phyloP scores from a whole-genome alignment of 2,113 vertebrate genomes.

The Suncus etruscus region DNA sequence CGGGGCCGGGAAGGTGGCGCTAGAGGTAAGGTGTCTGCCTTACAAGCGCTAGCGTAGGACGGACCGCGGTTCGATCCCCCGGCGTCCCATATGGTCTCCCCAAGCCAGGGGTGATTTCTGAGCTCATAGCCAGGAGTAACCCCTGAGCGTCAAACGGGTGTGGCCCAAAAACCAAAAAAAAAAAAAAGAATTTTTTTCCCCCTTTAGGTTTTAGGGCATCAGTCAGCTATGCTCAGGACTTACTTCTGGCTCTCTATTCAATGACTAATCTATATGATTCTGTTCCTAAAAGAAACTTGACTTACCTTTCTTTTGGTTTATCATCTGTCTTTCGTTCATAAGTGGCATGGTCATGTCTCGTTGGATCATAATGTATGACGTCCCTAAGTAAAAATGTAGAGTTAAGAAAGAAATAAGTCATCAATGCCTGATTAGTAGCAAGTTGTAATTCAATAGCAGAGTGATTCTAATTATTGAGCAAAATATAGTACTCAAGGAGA shows the following conservation, averaged over 20 bases:
- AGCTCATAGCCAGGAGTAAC: too few relatives aligned
- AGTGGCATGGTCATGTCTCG: conserved; percentile 91
- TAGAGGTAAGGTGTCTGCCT: too few relatives aligned
- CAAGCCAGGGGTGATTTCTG: too few relatives aligned
- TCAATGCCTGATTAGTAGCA: neutral
- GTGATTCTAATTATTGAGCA: conserved; percentile 11
- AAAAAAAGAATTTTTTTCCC: conserved; percentile 32
- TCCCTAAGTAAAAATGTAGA: conserved; percentile 87
- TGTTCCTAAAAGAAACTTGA: neutral
- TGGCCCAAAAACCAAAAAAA: too few relatives aligned
- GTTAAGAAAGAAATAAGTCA: neutral
- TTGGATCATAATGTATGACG: conserved; percentile 95
- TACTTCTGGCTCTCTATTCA: too few relatives aligned
- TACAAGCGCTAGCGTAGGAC: too few relatives aligned
- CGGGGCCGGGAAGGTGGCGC: too few relatives aligned
- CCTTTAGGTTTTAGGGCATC: neutral
- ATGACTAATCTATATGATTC: neutral
- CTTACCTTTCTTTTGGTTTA: conserved; percentile 91
- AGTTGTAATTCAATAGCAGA: conserved; percentile 7
- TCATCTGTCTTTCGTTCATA: conserved; percentile 90
- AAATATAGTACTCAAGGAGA: neutral
- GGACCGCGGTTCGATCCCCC: too few relatives aligned
- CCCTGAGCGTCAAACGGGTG: too few relatives aligned
- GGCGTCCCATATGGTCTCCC: too few relatives aligned
- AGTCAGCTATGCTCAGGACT: too few relatives aligned